Conservation (phyloP, 2,797 vertebrate species). For the Coilia nasus region DNA sequence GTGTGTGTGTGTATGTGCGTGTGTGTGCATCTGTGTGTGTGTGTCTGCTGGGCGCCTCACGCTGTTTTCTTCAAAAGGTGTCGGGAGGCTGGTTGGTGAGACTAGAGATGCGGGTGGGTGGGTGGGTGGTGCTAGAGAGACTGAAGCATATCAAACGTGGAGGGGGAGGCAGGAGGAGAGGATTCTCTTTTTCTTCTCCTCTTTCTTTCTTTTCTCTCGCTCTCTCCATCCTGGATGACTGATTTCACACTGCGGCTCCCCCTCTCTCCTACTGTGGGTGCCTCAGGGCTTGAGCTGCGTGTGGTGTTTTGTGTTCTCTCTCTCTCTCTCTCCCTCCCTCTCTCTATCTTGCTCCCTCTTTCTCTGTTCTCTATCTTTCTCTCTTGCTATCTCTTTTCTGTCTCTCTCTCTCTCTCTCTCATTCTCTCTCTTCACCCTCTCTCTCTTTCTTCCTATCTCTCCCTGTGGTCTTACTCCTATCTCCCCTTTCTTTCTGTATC, state of each 20-base stretch:
- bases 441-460: too few species aligned
- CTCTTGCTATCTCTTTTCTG: neutral
- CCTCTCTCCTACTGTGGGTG: neutral
- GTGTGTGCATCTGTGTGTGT: constrained; percentile 47
- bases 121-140: neutral
- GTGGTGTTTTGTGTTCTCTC: neutral
- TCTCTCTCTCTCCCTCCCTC: neutral
- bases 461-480: too few species aligned
- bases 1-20: constrained; percentile 26
- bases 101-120: neutral
- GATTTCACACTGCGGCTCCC: neutral
- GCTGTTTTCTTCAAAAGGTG: constrained; percentile 23
- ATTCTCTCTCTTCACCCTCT: too few species aligned
- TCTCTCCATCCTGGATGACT: constrained; percentile 25
- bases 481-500: too few species aligned
- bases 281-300: neutral
- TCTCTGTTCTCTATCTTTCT: neutral
- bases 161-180: neutral
- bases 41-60: constrained; percentile 7
- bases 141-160: neutral
- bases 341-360: neutral
- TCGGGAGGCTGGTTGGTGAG: neutral
- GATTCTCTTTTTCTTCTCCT: neutral
- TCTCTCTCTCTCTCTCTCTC: neutral
- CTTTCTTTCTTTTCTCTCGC: neutral